Evolutionary conservation across 2,113 vertebrate species (phyloP).

Genomic region (Copsychus sechellarum): DNA sequence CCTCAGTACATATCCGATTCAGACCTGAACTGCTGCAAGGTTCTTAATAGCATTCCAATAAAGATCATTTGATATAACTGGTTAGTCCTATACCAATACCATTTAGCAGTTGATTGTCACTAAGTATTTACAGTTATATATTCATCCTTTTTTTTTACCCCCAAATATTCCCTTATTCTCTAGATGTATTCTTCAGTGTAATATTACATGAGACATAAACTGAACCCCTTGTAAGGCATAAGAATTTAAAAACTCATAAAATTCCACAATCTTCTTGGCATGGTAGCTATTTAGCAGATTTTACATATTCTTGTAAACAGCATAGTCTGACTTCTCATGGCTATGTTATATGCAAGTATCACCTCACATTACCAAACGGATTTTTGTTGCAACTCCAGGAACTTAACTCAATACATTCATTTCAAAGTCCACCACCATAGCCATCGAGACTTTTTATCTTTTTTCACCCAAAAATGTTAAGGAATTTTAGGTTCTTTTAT

Average conservation of each 20-base stretch:
- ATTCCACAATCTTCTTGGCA: background rate
- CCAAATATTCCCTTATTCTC: constrained; percentile 18
- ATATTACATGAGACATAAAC: background rate
- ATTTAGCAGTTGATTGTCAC: background rate
- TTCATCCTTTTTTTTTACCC: fast-evolving
- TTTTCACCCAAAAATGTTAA: background rate
- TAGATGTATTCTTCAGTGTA: constrained; percentile 3
- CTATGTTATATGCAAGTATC: background rate
- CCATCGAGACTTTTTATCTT: background rate
- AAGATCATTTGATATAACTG: constrained; percentile 32
- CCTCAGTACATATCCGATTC: background rate
- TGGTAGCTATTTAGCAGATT: background rate
- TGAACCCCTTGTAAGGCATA: constrained; percentile 11
- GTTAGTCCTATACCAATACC: background rate
- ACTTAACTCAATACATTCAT: background rate
- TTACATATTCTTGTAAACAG: constrained; percentile 29
- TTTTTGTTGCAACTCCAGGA: background rate
- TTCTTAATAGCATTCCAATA: constrained; percentile 47
- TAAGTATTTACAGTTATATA: background rate
- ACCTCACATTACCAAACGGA: background rate
- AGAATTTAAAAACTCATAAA: constrained; percentile 33
- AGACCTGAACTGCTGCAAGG: constrained; percentile 9
- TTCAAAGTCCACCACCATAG: background rate
- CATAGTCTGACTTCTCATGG: background rate
- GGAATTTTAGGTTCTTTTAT: background rate